Evolutionary conservation across 2,888 invertebrate species (phyloP), one percentile per base, ranked within the genome.

Genomic region (Masnerella sp.): DNA sequence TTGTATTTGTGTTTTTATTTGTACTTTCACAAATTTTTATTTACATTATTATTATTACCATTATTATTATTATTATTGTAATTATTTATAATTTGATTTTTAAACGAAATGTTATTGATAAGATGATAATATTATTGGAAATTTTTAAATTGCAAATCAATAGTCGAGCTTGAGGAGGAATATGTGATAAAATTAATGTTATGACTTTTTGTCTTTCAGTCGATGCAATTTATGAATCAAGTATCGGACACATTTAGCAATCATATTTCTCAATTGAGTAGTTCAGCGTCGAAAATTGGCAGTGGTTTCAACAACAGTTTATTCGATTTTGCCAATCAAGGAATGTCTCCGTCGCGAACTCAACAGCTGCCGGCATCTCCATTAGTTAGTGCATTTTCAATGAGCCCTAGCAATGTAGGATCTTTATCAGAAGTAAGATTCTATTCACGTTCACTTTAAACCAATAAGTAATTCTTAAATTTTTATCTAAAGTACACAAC

Each of bases 211-310:
- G 32, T 65, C 5, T 84, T 84, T 74, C 81, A 88, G 88, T 84
- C 86, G 45, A 84, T 88, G 82, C 85, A 88, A 58, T 88, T 87
- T 79, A 87, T 88, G 82, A 88, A 83, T 71, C 87, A 87, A 81
- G 84, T 87, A 28, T 84, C 87, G 43, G 87, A 87, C 79, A 85
- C 87, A 73, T 87, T 87, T 79, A 86, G 82, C 74, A 87, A 87
- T 81, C 92, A 91, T 84, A 90, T 91, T 78, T 87, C 87, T 30
- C 91, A 90, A 86, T 82, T 92, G 85, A 90, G 92, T 81, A 90
- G 90, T 79, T 90, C 91, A 71, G 89, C 91, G 72, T 90, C 91
- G 54, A 93, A 93, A 86, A 88, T 92, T 65, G 90, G 90, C 81
- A 90, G 90, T 80, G 91, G 91, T 83, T 92, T 89, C 89, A 80